phyloP scores from a whole-genome alignment of 2,888 invertebrate genomes.

The Dione juno region DNA sequence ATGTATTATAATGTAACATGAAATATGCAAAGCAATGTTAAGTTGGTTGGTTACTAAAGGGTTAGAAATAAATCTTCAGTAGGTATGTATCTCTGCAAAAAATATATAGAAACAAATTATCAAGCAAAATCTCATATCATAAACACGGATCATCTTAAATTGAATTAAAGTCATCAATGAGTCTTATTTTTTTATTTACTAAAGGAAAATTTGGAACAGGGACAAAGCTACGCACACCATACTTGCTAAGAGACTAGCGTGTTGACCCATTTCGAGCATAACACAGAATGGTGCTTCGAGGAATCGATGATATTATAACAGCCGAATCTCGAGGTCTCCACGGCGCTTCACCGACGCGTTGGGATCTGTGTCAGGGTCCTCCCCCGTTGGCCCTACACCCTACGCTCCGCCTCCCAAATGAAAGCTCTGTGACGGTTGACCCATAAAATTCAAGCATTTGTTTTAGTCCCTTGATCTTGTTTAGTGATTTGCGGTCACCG shows the following conservation, averaged over 20 bases:
- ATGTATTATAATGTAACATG: not conserved
- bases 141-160: constrained; percentile 1
- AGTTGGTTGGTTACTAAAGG: not conserved
- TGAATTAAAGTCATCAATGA: not conserved
- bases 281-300: constrained; percentile 67
- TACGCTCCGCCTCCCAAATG: constrained; percentile 60
- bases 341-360: constrained; percentile 74
- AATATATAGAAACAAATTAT: not conserved
- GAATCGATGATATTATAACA: constrained; percentile 78
- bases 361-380: constrained; percentile 82
- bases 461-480: constrained; percentile 66
- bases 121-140: not conserved
- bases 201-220: constrained; percentile 76
- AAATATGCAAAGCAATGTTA: not conserved
- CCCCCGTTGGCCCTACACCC: constrained; percentile 73
- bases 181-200: constrained; percentile 68
- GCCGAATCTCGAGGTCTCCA: constrained; percentile 77
- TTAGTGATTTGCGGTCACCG: constrained; percentile 66
- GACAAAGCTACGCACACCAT: constrained; percentile 68
- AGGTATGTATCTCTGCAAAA: not conserved
- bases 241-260: constrained; percentile 63
- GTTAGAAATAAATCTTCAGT: not conserved
- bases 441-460: constrained; percentile 76
- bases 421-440: constrained; percentile 67
- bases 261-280: constrained; percentile 80